These are phyloP conservation scores for Myzus persicae DNA, from an alignment of 1,140 invertebrate genomes.

Conservation along the genomic window DNA sequence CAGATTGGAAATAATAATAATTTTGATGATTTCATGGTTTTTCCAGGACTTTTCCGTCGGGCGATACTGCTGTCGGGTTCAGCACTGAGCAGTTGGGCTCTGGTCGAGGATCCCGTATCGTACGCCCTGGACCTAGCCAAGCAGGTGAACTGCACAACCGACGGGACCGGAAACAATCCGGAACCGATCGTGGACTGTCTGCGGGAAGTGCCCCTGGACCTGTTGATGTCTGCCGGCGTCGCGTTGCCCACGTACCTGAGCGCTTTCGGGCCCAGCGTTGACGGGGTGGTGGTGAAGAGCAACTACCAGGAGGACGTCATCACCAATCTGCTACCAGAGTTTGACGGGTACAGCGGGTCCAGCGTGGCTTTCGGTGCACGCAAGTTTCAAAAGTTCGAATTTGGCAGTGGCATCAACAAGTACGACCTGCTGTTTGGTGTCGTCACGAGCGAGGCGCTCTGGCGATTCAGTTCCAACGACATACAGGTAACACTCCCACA, in stretches of 20 bases:
- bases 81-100: conserved; percentile 90
- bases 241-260: conserved; percentile 83
- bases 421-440: conserved; percentile 86
- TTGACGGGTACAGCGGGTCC: conserved; percentile 61
- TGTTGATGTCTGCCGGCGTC: conserved; percentile 81
- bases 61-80: conserved; percentile 89
- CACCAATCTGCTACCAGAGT: conserved; percentile 62
- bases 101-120: conserved; percentile 87
- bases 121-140: conserved; percentile 85
- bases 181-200: conserved; percentile 83
- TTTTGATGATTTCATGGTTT: background rate
- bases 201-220: conserved; percentile 77
- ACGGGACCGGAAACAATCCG: conserved; percentile 75
- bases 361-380: conserved; percentile 27
- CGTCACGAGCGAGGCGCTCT: conserved; percentile 83
- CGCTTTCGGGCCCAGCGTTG: conserved; percentile 84
- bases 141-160: conserved; percentile 85
- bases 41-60: conserved; percentile 80
- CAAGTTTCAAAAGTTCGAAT: conserved; percentile 62
- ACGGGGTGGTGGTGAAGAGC: conserved; percentile 84
- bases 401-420: conserved; percentile 68
- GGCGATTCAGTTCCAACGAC: conserved; percentile 65
- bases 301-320: conserved; percentile 79
- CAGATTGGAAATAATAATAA: background rate
- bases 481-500: conserved; percentile 8